A percentile compares a stretch with the other conserved stretches of the same genome.
Conservation (phyloP, 2,888 invertebrate genomes). For the Parasteatoda lunata region DNA sequence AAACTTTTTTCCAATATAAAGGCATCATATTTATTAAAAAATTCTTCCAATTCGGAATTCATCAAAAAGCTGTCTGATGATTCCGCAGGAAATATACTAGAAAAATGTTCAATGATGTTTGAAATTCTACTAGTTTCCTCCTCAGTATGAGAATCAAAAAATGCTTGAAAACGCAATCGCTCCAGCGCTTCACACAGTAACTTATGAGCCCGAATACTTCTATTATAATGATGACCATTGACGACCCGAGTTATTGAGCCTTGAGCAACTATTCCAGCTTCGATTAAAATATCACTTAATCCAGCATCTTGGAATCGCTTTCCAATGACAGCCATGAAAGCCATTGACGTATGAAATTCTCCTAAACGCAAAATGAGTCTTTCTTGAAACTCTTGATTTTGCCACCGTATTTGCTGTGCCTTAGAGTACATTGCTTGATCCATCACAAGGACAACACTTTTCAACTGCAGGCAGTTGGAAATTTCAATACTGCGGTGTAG, state of each 20-base stretch:
- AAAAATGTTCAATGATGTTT: too few species aligned
- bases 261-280: constrained; percentile 69
- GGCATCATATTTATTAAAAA: too few species aligned
- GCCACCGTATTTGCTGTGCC: constrained; percentile 69
- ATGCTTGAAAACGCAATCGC: constrained; percentile 26
- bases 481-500: background rate
- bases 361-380: constrained; percentile 66
- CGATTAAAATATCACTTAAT: too few species aligned
- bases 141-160: background rate
- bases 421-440: constrained; percentile 70
- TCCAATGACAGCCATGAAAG: too few species aligned
- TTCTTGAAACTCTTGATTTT: constrained; percentile 48
- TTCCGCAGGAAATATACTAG: too few species aligned
- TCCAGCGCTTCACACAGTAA: constrained; percentile 68
- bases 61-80: too few species aligned
- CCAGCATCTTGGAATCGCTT: too few species aligned
- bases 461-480: background rate
- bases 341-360: constrained; percentile 69
- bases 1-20: too few species aligned
- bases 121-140: too few species aligned
- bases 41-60: too few species aligned
- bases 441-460: constrained; percentile 3
- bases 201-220: constrained; percentile 58
- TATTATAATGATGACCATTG: constrained; percentile 1
- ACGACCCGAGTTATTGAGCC: constrained; percentile 53